These are phyloP conservation scores for Nansenia antarctica DNA, from an alignment of 2,113 vertebrate genomes.

Conservation along the genomic window DNA sequence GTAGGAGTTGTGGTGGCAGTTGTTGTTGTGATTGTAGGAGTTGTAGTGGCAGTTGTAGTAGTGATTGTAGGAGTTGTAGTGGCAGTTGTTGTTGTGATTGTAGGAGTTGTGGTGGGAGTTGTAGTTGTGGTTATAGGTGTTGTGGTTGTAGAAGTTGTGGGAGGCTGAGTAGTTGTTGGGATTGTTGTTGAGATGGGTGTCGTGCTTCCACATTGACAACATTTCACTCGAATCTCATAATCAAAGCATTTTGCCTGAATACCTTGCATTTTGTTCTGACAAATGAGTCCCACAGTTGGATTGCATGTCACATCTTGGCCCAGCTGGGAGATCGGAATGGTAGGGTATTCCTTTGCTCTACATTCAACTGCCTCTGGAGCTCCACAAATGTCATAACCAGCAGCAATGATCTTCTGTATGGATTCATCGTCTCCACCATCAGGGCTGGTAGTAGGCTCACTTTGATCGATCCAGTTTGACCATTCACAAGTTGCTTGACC, in stretches of 20 bases:
- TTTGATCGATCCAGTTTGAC: conserved; percentile 32
- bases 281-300: conserved; percentile 31
- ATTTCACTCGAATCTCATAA: conserved; percentile 11
- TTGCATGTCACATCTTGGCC: conserved; percentile 39
- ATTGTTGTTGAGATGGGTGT: background rate
- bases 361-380: conserved; percentile 12
- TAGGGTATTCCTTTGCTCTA: conserved; percentile 26
- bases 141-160: background rate
- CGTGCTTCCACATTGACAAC: background rate
- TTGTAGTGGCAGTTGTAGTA: background rate
- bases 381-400: background rate
- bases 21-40: no score
- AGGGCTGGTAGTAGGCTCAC: conserved; percentile 6
- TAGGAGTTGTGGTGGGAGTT: background rate
- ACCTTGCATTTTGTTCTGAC: conserved; percentile 53
- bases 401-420: conserved; percentile 3
- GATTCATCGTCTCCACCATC: conserved; percentile 15
- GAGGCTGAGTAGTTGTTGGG: background rate
- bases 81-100: background rate
- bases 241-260: conserved; percentile 44
- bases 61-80: background rate
- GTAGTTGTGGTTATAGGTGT: background rate
- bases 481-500: conserved; percentile 11
- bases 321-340: background rate
- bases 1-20: no score